These are phyloP conservation scores for Medauroidea extradentata DNA, from an alignment of 1,140 invertebrate species.

Conservation along the genomic window DNA sequence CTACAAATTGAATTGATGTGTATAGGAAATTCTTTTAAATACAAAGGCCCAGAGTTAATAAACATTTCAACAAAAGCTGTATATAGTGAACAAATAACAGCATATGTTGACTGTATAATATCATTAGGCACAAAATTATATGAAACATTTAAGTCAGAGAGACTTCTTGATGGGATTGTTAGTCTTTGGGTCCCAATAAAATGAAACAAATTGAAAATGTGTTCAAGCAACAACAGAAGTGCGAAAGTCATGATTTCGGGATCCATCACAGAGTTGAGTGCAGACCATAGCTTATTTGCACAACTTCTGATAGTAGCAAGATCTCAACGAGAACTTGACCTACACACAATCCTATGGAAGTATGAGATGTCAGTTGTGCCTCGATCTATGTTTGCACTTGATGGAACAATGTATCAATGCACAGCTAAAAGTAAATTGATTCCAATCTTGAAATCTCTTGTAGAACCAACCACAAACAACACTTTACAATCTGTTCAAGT, in stretches of 20 bases:
- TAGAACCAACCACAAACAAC: background rate
- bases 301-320: background rate
- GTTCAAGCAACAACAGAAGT: background rate
- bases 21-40: conserved; percentile 4
- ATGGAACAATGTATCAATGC: conserved; percentile 3
- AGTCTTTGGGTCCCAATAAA: background rate
- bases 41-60: background rate
- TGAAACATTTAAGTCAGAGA: conserved; percentile 1
- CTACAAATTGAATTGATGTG: background rate
- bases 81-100: background rate
- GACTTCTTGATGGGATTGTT: background rate
- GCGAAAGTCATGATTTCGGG: background rate
- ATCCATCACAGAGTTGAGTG: background rate
- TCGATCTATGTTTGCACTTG: conserved; percentile 3
- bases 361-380: conserved; percentile 4
- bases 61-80: background rate
- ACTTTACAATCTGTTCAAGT: background rate
- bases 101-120: background rate
- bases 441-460: background rate
- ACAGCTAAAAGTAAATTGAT: background rate
- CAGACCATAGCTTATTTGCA: background rate
- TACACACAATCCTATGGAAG: background rate
- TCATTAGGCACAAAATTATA: background rate
- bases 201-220: background rate
- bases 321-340: background rate